A percentile compares a stretch with the other conserved stretches of the same genome.
These are phyloP conservation scores for Rhamnusium bicolor DNA, from an alignment of 2,888 invertebrate species.

Conservation along the genomic window DNA sequence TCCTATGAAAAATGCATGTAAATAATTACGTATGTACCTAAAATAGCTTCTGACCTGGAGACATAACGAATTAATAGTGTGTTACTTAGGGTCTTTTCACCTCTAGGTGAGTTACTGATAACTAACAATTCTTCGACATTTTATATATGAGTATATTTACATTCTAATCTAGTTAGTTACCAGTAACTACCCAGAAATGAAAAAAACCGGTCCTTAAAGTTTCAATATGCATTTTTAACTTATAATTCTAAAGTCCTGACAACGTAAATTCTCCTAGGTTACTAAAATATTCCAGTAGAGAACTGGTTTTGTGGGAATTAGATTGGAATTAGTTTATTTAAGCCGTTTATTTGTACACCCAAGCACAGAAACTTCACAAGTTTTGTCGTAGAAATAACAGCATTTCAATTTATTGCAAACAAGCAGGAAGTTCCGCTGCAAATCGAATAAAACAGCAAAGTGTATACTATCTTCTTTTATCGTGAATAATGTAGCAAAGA, in stretches of 20 bases:
- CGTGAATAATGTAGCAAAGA: constrained; percentile 2
- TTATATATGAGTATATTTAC: no score
- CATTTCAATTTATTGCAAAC: constrained; percentile 53
- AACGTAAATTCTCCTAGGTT: background rate
- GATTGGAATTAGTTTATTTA: constrained; percentile 52
- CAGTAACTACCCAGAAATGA: no score
- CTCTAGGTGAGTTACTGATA: no score
- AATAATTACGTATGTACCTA: no score
- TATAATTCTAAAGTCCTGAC: background rate
- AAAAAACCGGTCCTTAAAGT: no score
- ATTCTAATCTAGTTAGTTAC: no score
- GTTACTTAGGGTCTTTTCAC: no score
- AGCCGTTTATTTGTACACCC: constrained; percentile 53
- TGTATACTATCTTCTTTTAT: constrained; percentile 7
- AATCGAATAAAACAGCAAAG: constrained; percentile 5
- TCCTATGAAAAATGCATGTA: no score
- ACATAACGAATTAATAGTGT: no score
- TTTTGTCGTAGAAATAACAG: constrained; percentile 52
- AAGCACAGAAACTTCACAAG: constrained; percentile 46
- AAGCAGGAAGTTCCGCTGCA: constrained; percentile 7
- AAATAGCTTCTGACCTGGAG: no score
- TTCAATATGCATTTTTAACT: background rate
- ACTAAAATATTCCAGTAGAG: background rate
- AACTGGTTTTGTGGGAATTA: constrained; percentile 44
- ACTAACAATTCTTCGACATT: no score